Evolutionary conservation across 2,888 invertebrate species (phyloP), one percentile per base, ranked within the genome.

Genomic region (Acrocyrtus sp.): DNA sequence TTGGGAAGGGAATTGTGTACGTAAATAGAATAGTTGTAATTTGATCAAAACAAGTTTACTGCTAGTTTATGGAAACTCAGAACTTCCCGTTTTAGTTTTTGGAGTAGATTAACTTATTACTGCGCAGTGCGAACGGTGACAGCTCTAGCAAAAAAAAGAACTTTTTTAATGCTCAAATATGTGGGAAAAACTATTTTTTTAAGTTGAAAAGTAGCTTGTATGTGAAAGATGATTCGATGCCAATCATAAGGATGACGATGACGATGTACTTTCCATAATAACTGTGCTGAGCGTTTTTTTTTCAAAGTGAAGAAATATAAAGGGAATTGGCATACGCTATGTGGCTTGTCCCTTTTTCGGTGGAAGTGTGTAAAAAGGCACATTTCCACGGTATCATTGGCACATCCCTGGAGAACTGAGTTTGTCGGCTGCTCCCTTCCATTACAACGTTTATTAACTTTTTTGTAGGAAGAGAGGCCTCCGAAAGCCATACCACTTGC

Each of bases 311-410:
- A 26, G 53, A 45, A 15, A 17, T 17, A 45, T 22, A 4, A 34
- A 41, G 3, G 15, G 19, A 39, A 17, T 34, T 21, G 5, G 4
- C 17, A 39, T 29, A 26, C 4, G 45, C 39, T 41, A 41, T 53
- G 48, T 8, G 21, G 67, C 62, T 50, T 62, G 58, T 65, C 53
- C 12, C 57, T 57, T 45, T 26, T 66, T 22, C 39, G 39, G 22
- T 50, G 48, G 69, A 77, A 78, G 78, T 78, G 78, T 67, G 76
- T 75, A 77, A 78, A 79, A 77, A 74, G 74, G 63, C 66, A 72
- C 72, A 72, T 77, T 74, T 76, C 72, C 78, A 69, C 74, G 74
- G 67, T 48, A 66, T 66, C 70, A 41, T 66, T 43, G 17, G 45
- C 4, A 47, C 27, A 5, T 69, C 74, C 66, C 63, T 56, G 29